Evolutionary conservation across 2,797 vertebrate genomes (phyloP), one percentile per base, ranked within the genome.

Genomic region (Arrhamphus sclerolepis): DNA sequence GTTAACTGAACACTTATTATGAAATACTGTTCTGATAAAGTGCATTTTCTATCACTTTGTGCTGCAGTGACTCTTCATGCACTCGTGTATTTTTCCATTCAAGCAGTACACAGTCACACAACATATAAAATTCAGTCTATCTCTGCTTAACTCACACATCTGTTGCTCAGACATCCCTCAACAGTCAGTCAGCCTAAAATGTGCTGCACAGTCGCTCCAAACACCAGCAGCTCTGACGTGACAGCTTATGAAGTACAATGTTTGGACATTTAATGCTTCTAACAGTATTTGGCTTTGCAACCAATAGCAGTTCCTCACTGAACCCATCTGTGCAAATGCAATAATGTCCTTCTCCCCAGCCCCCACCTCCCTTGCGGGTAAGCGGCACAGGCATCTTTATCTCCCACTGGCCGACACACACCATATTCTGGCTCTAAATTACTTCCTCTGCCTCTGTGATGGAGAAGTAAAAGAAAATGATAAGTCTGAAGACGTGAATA

Each of bases 381-480:
- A 64, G 60, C 54, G 56, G 63, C 52, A 13, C 34, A 6, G 46
- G 80, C 70, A 46, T 85, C 78, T 91, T 90, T 91, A 92, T 92
- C 90, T 83, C 70, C 73, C 56, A 53, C 56, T n/a, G 65, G 75
- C 79, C 72, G 69, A 60, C 79, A 46, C 65, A 69, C 75, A 85
- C 84, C 81, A 80, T 84, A 90, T 88, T 85, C 84, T 71, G 9
- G 51, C 78, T 46, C 70, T 81, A 91, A 92, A 92, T 92, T 86
- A 90, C 90, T 90, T 90, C 82, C 80, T 75, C 70, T 82, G 66
- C 77, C 63, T 74, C 68, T 61, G 75, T 86, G 87, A 92, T 86
- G 82, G 85, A 85, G 84, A 84, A 84, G 85, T 82, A 83, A 85
- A 84, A 76, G 80, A 78, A 89, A 89, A 81, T 7, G 79, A 89